Evolutionary conservation across 2,888 invertebrate species (phyloP).

Genomic region (Coecobrya sp.): DNA sequence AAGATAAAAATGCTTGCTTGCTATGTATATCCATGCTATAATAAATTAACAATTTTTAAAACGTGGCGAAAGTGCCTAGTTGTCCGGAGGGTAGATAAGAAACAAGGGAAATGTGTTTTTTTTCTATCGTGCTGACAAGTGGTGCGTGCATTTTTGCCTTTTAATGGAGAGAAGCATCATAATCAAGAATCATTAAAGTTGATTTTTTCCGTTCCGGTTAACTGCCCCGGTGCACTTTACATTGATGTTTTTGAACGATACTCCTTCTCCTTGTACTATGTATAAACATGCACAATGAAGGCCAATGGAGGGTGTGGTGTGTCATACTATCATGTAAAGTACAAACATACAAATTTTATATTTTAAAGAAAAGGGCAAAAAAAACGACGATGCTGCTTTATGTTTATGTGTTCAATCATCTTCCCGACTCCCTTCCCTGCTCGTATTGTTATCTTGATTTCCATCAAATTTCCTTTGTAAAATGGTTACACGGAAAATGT

Average conservation of each 20-base stretch:
- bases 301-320: too few relatives aligned
- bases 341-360: background rate
- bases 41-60: constrained; percentile 32
- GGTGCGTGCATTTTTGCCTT: constrained; percentile 70
- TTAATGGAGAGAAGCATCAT: constrained; percentile 68
- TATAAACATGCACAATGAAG: background rate
- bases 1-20: too few relatives aligned
- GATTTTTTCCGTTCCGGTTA: constrained; percentile 78
- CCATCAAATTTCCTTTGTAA: constrained; percentile 80
- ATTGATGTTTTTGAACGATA: background rate
- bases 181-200: constrained; percentile 77
- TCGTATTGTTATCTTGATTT: constrained; percentile 68
- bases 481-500: constrained; percentile 72
- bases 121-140: constrained; percentile 75
- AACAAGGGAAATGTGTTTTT: constrained; percentile 55
- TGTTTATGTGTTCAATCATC: constrained; percentile 53
- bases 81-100: constrained; percentile 47
- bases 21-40: background rate
- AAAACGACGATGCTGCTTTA: constrained; percentile 30
- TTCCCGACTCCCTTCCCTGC: background rate
- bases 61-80: background rate
- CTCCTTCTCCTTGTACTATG: too few relatives aligned
- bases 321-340: background rate
- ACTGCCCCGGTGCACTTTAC: constrained; percentile 63
- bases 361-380: background rate